Evolutionary conservation across 23 tunicate species (phyloP).

Genomic region (Botrylloides violaceus): DNA sequence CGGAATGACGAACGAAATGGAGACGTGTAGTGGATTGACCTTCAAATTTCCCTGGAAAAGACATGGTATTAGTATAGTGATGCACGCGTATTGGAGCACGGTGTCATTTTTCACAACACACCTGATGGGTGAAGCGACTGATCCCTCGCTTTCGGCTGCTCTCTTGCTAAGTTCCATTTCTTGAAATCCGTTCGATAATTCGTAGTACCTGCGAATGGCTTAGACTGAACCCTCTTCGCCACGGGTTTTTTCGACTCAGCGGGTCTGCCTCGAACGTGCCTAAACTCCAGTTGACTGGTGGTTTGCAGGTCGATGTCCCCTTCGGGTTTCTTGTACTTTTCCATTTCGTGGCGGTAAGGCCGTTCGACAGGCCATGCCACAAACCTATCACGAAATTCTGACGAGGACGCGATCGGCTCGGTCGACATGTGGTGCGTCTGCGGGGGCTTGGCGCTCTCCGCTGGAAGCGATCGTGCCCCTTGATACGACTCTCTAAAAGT

Average conservation of each 20-base stretch:
- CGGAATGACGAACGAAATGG: constrained; percentile 39
- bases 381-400: constrained; percentile 79
- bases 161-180: constrained; percentile 47
- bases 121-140: constrained; percentile 29
- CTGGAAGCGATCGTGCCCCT: constrained; percentile 55
- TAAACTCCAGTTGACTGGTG: constrained; percentile 50
- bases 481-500: constrained; percentile 44
- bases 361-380: constrained; percentile 72
- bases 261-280: constrained; percentile 30
- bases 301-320: constrained; percentile 69
- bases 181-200: constrained; percentile 75
- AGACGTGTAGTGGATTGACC: constrained; percentile 63
- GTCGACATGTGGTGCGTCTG: constrained; percentile 43
- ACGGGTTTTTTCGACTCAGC: constrained; percentile 45
- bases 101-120: constrained; percentile 17
- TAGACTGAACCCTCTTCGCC: constrained; percentile 18
- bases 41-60: constrained; percentile 52
- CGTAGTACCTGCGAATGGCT: constrained; percentile 63
- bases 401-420: constrained; percentile 64
- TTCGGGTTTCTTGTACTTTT: constrained; percentile 40
- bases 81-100: no score
- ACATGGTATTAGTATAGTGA: no score
- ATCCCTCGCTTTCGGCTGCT: constrained; percentile 26
- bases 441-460: constrained; percentile 68
- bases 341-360: constrained; percentile 46